A percentile compares a stretch with the other conserved stretches of the same genome.
These are phyloP conservation scores for Schizopygopsis malacanthus DNA, from an alignment of 2,797 vertebrate genomes.

Conservation along the genomic window DNA sequence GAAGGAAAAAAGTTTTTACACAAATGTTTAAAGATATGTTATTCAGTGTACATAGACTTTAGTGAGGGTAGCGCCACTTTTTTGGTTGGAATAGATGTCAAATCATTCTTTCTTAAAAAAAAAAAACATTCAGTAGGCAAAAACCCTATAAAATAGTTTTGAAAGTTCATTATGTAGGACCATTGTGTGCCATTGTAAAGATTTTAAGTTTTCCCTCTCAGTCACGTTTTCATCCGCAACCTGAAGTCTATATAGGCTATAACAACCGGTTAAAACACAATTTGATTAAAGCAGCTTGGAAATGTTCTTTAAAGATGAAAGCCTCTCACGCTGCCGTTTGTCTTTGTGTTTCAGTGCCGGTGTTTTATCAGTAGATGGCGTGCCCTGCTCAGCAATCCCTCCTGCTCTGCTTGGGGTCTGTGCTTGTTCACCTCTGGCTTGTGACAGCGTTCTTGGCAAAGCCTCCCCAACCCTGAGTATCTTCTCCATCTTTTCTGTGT, in stretches of 20 bases:
- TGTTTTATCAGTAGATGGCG: conserved; percentile 80
- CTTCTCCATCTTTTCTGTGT: conserved; percentile 29
- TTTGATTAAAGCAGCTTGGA: neutral
- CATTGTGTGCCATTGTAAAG: too few species aligned
- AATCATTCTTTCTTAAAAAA: neutral
- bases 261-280: neutral
- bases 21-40: neutral
- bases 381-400: conserved; percentile 73
- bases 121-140: neutral
- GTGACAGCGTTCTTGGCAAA: conserved; percentile 75
- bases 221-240: neutral
- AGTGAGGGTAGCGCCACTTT: neutral
- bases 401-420: conserved; percentile 62
- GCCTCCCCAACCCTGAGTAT: conserved; percentile 66
- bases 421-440: conserved; percentile 78
- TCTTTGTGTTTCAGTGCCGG: conserved; percentile 62
- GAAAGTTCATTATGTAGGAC: neutral
- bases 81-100: neutral
- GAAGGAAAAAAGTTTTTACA: neutral
- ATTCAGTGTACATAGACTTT: neutral
- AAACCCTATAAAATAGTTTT: neutral
- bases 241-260: too few species aligned
- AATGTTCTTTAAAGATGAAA: neutral
- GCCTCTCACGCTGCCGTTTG: neutral
- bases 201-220: neutral